phyloP scores from a whole-genome alignment of 2,797 vertebrate species.

The Cirrhinus molitorella region DNA sequence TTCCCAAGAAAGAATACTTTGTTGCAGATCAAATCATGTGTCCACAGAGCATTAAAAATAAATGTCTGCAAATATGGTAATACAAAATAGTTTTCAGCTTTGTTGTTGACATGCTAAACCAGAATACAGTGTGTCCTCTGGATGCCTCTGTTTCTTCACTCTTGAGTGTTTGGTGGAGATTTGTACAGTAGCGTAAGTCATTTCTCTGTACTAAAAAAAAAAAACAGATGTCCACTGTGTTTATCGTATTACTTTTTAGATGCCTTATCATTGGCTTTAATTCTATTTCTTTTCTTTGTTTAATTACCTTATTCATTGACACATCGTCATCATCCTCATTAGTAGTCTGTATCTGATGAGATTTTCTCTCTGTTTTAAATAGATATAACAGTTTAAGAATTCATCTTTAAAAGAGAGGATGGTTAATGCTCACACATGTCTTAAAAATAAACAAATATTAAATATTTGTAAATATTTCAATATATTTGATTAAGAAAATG shows the following conservation, averaged over 20 bases:
- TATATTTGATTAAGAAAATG: too few species aligned
- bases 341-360: slow-evolving; percentile 1
- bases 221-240: not conserved
- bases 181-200: slow-evolving; percentile 39
- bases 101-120: slow-evolving; percentile 7
- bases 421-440: not conserved
- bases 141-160: not conserved
- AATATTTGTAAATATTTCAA: too few species aligned
- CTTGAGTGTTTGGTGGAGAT: not conserved
- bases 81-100: not conserved
- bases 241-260: not conserved
- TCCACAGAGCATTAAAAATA: not conserved
- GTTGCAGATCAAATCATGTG: not conserved
- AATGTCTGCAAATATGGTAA: not conserved
- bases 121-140: slow-evolving; percentile 33
- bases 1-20: not conserved
- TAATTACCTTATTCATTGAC: slow-evolving; percentile 1
- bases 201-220: not conserved
- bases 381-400: not conserved
- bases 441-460: too few species aligned
- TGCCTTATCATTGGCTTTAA: not conserved
- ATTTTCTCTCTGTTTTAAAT: slow-evolving; percentile 7
- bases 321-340: not conserved
- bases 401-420: not conserved
- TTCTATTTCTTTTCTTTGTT: not conserved